Conservation (phyloP, 2,888 invertebrate species). For the Bombylius major region DNA sequence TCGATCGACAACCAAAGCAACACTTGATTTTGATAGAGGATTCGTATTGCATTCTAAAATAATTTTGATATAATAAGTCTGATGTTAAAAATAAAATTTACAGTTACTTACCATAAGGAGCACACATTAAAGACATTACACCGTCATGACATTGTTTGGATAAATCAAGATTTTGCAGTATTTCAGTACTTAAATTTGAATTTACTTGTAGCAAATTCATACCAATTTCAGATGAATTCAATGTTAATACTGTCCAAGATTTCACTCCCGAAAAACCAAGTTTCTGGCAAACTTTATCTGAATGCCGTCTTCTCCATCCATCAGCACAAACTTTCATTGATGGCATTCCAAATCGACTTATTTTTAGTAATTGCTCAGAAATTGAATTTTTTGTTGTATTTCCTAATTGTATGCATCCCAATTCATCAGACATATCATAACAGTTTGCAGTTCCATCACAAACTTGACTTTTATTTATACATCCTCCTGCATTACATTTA, state of each 20-base stretch:
- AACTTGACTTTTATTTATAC: conserved; percentile 37
- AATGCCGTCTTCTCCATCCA: conserved; percentile 41
- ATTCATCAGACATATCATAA: conserved; percentile 50
- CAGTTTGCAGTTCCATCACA: conserved; percentile 50
- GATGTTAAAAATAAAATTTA: not conserved
- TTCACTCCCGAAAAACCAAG: conserved; percentile 41
- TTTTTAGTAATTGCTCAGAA: conserved; percentile 11
- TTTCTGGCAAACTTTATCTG: conserved; percentile 41
- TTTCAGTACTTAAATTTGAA: not conserved
- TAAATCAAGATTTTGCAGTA: conserved; percentile 36
- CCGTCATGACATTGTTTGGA: conserved; percentile 34
- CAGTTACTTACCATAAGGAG: conserved; percentile 39
- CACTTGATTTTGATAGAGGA: conserved; percentile 10
- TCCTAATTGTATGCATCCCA: conserved; percentile 38
- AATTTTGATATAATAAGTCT: too few relatives aligned
- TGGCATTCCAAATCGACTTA: conserved; percentile 15
- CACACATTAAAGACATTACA: conserved; percentile 42
- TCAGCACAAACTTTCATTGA: conserved; percentile 38
- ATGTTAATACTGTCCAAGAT: conserved; percentile 14
- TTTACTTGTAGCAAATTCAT: not conserved
- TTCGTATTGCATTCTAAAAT: conserved; percentile 11
- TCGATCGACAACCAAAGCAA: conserved; percentile 37
- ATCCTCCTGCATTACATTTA: conserved; percentile 46
- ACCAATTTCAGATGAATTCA: not conserved
- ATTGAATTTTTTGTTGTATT: conserved; percentile 3